Conservation (phyloP, 2,888 invertebrate species). For the Pogonocherus hispidulus region DNA sequence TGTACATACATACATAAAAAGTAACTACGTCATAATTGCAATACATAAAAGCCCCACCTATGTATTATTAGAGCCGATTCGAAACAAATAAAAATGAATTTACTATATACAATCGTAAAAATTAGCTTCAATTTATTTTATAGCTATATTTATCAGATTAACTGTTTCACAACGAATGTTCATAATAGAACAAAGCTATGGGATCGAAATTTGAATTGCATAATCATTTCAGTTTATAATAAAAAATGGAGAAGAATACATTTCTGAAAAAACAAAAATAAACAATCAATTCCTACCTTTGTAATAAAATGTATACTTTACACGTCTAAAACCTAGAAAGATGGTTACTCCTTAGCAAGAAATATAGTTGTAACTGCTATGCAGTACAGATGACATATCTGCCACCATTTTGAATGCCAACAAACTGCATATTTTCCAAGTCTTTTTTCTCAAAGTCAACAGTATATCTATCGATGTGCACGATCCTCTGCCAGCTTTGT, state of each 20-base stretch:
- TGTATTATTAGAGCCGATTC: too few species aligned
- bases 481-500: neutral
- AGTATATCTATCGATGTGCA: slow-evolving; percentile 6
- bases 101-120: neutral
- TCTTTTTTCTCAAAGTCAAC: slow-evolving; percentile 22
- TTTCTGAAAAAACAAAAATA: neutral
- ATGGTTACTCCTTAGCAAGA: too few species aligned
- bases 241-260: neutral
- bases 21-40: neutral
- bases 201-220: neutral
- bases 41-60: neutral
- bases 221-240: neutral
- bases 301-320: neutral
- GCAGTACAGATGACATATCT: neutral
- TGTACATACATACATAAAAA: too few species aligned
- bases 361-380: neutral
- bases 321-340: too few species aligned
- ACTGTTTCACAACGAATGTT: neutral
- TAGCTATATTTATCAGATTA: neutral
- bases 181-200: neutral
- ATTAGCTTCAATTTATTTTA: neutral
- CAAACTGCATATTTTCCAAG: neutral
- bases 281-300: neutral
- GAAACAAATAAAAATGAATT: neutral
- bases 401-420: too few species aligned